Base-by-base conservation (phyloP, 2,797 vertebrate species). In the Lagodon rhomboides region DNA sequence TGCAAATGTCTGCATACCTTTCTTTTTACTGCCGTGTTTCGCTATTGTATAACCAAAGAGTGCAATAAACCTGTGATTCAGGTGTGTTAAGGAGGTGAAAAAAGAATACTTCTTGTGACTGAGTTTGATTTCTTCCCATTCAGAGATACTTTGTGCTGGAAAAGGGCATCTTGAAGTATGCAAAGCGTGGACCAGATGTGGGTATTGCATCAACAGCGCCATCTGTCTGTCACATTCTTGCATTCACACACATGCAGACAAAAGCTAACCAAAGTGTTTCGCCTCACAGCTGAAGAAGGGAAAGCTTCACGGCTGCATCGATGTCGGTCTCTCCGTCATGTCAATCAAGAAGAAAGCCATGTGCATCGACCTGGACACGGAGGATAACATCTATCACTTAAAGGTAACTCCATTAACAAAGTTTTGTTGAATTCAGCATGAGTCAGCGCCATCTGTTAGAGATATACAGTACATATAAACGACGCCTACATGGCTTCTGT, bases 311-410 rank as follows among this genome's bases (percentile, higher is more conserved):
- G 98, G 98, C 75, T 97, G 97, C 80, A 98, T 99, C 43, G 98
- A 99, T 4, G 96, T 99, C 1, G 98, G 98, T 17, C 97, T 99
- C 65, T 99, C 98, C 0, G 98, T 99, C 71, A 99, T 99, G 98
- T 97, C 98, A 0, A 96, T 99, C 81, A 99, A 99, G 91, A 98
- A 99, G 88, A 98, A 98, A 50, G 95, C 96, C 60, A 96, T 97
- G 94, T 98, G 98, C 87, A 96, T 99, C 50, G 98, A 99, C 86
- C 86, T 99, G 68, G 97, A 99, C 93, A 97, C 97, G 0, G 98
- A 97, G 79, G 96, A 99, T 68, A 97, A 98, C 90, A 98, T 99
- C 90, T 99, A 97, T 86, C 98, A 99, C 82, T 89, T 99, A 23
- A 99, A 99, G 96, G 98, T 99, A 93, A 82, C 43, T 27, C 27